phyloP scores from a whole-genome alignment of 1,140 invertebrate species.

The Camponotus floridanus region DNA sequence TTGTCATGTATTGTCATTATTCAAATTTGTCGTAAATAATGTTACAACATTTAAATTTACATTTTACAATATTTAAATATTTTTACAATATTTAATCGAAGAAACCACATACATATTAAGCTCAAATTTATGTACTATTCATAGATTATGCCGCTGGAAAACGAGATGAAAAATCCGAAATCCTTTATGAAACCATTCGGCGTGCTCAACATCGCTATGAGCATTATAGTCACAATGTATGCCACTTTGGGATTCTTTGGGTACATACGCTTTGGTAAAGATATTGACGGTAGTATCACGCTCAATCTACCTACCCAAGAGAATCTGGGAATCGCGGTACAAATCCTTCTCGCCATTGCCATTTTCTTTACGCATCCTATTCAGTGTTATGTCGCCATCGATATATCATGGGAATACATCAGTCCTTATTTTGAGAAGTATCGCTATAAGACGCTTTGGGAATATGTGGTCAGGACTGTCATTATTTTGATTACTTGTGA shows the following conservation, averaged over 20 bases:
- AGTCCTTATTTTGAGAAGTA: constrained; percentile 80
- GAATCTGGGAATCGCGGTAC: constrained; percentile 90
- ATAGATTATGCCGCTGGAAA: constrained; percentile 94
- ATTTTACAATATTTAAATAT: background rate
- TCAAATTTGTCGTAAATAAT: background rate
- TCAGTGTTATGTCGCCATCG: constrained; percentile 96
- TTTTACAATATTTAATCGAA: background rate
- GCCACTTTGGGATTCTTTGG: constrained; percentile 93
- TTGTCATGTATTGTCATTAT: background rate
- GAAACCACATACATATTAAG: background rate
- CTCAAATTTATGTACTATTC: background rate
- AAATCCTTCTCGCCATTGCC: constrained; percentile 91
- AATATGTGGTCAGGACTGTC: constrained; percentile 89
- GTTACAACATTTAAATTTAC: background rate
- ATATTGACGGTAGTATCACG: constrained; percentile 89
- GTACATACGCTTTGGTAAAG: constrained; percentile 91
- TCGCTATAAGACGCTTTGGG: constrained; percentile 86
- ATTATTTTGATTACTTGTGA: constrained; percentile 93
- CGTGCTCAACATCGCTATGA: constrained; percentile 93
- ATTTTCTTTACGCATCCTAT: constrained; percentile 95
- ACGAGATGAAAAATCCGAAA: constrained; percentile 93
- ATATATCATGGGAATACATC: constrained; percentile 93
- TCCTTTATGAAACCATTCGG: constrained; percentile 90
- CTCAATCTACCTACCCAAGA: constrained; percentile 89
- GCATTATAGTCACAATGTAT: constrained; percentile 90